Percentiles rank a stretch among this genome's conserved stretches.
These are phyloP conservation scores for Gonatopus flavifemur DNA, from an alignment of 1,140 invertebrate genomes.

Conservation along the genomic window DNA sequence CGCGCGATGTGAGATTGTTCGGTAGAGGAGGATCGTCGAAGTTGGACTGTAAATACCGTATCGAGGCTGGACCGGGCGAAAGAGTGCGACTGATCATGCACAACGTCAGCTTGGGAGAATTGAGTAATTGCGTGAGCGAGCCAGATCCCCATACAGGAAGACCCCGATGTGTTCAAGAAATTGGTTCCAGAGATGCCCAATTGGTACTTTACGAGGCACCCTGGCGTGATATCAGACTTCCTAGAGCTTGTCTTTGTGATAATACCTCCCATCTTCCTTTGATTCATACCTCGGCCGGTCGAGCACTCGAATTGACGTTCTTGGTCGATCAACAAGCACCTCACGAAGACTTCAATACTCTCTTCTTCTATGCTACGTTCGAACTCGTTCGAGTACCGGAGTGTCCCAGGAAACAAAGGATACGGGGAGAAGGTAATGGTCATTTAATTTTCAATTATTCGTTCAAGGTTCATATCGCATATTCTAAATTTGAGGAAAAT, in stretches of 20 bases:
- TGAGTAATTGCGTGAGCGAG: constrained; percentile 67
- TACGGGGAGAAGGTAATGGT: constrained; percentile 58
- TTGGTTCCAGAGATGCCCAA: constrained; percentile 60
- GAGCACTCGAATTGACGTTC: constrained; percentile 66
- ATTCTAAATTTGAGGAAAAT: too few species aligned
- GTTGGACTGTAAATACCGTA: constrained; percentile 72
- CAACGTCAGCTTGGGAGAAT: constrained; percentile 71
- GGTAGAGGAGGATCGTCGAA: constrained; percentile 74
- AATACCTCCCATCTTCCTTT: constrained; percentile 66
- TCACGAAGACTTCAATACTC: constrained; percentile 69
- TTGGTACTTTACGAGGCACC: constrained; percentile 67
- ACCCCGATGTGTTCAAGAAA: constrained; percentile 59
- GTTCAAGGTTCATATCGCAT: too few species aligned
- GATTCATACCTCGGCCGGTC: constrained; percentile 65
- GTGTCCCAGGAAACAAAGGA: constrained; percentile 66
- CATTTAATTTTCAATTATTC: neutral
- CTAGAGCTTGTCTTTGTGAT: constrained; percentile 71
- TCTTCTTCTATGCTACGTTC: constrained; percentile 71
- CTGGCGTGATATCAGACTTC: constrained; percentile 66
- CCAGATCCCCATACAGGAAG: constrained; percentile 72
- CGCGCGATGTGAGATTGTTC: constrained; percentile 74
- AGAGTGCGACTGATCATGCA: constrained; percentile 68
- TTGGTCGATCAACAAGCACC: constrained; percentile 66
- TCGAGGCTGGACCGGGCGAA: constrained; percentile 69
- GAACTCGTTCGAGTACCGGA: constrained; percentile 66